Conservation (phyloP, 1,140 invertebrate species). For the Drosophila albomicans region DNA sequence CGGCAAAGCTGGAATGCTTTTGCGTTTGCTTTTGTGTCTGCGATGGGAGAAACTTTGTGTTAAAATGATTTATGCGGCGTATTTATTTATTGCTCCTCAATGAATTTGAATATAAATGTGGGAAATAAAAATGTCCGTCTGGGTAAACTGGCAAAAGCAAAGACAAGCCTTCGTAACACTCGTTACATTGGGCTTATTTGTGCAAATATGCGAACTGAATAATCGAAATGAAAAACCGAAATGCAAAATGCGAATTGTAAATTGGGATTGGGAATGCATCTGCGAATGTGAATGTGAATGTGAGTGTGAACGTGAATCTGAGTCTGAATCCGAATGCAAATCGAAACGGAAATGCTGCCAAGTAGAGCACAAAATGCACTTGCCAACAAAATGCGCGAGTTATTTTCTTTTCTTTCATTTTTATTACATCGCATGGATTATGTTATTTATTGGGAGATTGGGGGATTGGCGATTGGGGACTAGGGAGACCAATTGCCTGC, state of each 20-base stretch:
- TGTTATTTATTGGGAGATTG: constrained; percentile 52
- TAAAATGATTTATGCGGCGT: constrained; percentile 69
- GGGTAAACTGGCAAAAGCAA: constrained; percentile 22
- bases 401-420: constrained; percentile 19
- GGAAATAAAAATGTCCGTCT: constrained; percentile 25
- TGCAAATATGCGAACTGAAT: constrained; percentile 56
- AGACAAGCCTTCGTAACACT: not conserved
- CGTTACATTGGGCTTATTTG: constrained; percentile 32
- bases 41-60: constrained; percentile 51
- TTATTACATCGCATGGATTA: constrained; percentile 52
- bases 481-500: not conserved
- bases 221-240: constrained; percentile 55
- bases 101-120: constrained; percentile 69
- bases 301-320: constrained; percentile 38
- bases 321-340: constrained; percentile 42
- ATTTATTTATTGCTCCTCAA: constrained; percentile 73
- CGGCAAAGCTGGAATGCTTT: constrained; percentile 4
- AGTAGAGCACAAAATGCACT: constrained; percentile 60
- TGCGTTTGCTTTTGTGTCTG: constrained; percentile 37
- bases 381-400: constrained; percentile 17
- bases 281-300: constrained; percentile 49
- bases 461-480: not conserved
- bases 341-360: constrained; percentile 37
- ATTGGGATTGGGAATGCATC: constrained; percentile 35
- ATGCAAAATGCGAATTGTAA: constrained; percentile 12